Conservation (phyloP, 2,797 vertebrate genomes). For the Takifugu rubripes region DNA sequence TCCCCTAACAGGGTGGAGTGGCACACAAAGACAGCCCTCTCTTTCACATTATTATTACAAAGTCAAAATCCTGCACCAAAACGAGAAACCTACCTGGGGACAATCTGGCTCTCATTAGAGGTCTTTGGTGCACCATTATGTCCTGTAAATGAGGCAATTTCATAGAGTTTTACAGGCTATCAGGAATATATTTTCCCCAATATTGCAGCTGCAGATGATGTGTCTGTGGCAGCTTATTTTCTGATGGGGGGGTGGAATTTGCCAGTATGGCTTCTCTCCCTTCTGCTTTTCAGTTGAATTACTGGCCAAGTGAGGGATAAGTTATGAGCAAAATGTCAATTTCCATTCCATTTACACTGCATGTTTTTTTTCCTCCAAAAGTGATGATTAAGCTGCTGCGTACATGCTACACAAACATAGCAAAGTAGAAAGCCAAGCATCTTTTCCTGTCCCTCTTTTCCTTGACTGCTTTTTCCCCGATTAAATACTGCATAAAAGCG, state of each 20-base stretch:
- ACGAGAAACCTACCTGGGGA: constrained; percentile 48
- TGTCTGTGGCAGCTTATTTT: constrained; percentile 12
- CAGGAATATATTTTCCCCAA: constrained; percentile 31
- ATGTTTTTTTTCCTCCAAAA: constrained; percentile 32
- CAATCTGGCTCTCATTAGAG: constrained; percentile 50
- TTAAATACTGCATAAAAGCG: constrained; percentile 42
- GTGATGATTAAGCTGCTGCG: constrained; percentile 47
- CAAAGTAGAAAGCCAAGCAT: constrained; percentile 22
- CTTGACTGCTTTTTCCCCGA: constrained; percentile 36
- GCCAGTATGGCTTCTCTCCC: constrained; percentile 1
- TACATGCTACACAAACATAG: background rate
- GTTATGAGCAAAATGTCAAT: constrained; percentile 56
- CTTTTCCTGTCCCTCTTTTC: constrained; percentile 28
- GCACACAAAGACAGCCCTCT: constrained; percentile 13
- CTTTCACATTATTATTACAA: constrained; percentile 50
- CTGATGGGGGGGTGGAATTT: constrained; percentile 20
- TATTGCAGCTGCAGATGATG: constrained; percentile 17
- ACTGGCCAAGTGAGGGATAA: constrained; percentile 42
- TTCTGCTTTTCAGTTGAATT: constrained; percentile 30
- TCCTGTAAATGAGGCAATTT: constrained; percentile 53
- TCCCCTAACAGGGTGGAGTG: constrained; percentile 49
- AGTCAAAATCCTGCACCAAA: constrained; percentile 55
- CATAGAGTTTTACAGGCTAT: constrained; percentile 28
- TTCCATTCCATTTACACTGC: constrained; percentile 46
- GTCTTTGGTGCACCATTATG: constrained; percentile 26